Base-by-base conservation (phyloP, 2,113 vertebrate genomes). In the Xenus cinereus region DNA sequence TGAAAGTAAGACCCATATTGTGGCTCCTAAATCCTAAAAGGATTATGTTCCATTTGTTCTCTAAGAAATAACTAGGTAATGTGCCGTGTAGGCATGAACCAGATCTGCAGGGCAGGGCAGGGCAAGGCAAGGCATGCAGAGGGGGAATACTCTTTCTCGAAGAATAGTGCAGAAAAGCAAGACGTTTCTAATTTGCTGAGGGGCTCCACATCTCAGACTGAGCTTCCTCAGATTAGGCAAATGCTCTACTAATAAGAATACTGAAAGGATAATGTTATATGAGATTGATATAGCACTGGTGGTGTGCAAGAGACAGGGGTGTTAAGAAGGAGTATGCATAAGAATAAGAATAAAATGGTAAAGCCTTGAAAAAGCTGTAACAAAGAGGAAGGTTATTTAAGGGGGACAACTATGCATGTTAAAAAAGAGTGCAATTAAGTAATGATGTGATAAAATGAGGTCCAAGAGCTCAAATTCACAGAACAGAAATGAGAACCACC, bases 391-490 rank as follows among this genome's bases (percentile, higher is more conserved):
- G 22, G 46, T 51, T 78, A 74, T 59, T 69, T 37, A 64, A 71
- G 69, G 50, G 74, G 33, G 35, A 50, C 22, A 50, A 35, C 9
- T 24, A 28, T n/a, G 19, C 50, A 23, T 51, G 60, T 46, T 74
- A 39, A 69, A 90, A 84, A 69, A 46, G 27, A 75, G 9, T 4
- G 14, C 56, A 62, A 51, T 43, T 35, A 86, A 71, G 32, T 26
- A 66, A 53, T 0, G 1, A 53, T 0, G 1, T 33, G 26, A 45
- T 26, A 79, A 74, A 86, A 74, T 41, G 56, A 66, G 33, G 33
- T 11, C 15, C 43, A 93, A 76, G 73, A 87, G 3, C 39, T 66
- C 1, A 0, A 75, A 80, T 75, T 79, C 73, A 45, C 45, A 54
- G 67, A 75, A 75, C 7, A n/a, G 14, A 54, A 75, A 48, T 5